phyloP scores from a whole-genome alignment of 1,140 invertebrate genomes.

The Akabosia matsudoensis region DNA sequence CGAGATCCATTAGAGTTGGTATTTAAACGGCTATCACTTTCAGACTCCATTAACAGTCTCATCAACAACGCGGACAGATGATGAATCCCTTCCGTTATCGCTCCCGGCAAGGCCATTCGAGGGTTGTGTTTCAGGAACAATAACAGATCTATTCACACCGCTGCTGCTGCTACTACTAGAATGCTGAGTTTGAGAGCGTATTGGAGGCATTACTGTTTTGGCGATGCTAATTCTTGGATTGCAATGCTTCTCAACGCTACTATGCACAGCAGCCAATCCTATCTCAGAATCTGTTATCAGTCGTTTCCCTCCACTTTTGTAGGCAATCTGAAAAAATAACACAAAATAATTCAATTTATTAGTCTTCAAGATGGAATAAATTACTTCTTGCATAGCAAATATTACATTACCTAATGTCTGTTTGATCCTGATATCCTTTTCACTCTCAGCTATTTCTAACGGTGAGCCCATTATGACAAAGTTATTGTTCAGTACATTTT shows the following conservation, averaged over 20 bases:
- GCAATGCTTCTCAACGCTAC: constrained; percentile 62
- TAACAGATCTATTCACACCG: background rate
- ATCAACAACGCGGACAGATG: too few species aligned
- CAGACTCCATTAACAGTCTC: too few species aligned
- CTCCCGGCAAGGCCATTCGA: background rate
- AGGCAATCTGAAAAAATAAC: constrained; percentile 48
- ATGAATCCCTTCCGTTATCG: background rate
- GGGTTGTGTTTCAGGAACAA: constrained; percentile 18
- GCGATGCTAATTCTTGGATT: constrained; percentile 59
- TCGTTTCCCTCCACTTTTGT: constrained; percentile 56
- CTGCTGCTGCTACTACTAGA: background rate
- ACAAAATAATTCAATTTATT: background rate
- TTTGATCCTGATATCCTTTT: background rate
- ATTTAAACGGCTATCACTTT: background rate
- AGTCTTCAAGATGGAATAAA: background rate
- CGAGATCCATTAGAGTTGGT: background rate
- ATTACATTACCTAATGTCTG: background rate
- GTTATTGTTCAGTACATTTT: background rate
- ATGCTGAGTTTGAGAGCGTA: constrained; percentile 3
- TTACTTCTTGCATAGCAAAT: background rate
- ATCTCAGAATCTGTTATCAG: constrained; percentile 65
- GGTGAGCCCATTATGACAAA: background rate
- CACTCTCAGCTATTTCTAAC: background rate
- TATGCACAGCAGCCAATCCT: constrained; percentile 62
- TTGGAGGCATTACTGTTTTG: background rate